phyloP scores from a whole-genome alignment of 2,797 vertebrate genomes.

The Phrynocephalus vlangalii region DNA sequence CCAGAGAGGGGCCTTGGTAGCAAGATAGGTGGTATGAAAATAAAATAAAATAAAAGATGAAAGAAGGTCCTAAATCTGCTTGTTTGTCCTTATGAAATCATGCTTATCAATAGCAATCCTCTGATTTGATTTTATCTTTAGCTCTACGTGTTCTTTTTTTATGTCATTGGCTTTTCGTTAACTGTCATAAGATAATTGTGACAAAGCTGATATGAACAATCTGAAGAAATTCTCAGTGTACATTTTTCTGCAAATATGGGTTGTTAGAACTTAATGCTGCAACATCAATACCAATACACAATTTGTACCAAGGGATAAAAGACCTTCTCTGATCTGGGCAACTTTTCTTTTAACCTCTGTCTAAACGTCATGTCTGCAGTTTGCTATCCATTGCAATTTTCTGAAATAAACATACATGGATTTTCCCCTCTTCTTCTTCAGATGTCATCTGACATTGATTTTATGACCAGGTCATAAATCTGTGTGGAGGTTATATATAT shows the following conservation, averaged over 20 bases:
- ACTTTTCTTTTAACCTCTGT: conserved; percentile 36
- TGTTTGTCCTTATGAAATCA: not conserved
- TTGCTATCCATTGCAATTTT: conserved; percentile 51
- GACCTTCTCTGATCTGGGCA: conserved; percentile 7
- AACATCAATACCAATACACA: conserved; percentile 28
- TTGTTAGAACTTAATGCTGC: conserved; percentile 22
- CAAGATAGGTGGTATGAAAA: too few relatives aligned
- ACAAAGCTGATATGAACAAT: not conserved
- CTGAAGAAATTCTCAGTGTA: conserved; percentile 13
- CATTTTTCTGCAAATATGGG: conserved; percentile 16
- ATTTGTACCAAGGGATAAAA: conserved; percentile 29
- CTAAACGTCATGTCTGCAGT: conserved; percentile 43
- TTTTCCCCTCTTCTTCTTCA: conserved; percentile 54
- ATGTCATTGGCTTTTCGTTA: not conserved
- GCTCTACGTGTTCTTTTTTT: conserved; percentile 3
- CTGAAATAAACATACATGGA: conserved; percentile 16
- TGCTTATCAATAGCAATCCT: not conserved
- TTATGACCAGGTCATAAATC: conserved; percentile 41
- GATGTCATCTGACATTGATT: conserved; percentile 18
- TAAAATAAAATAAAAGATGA: not conserved
- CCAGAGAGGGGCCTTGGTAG: too few relatives aligned
- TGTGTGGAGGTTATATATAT: not conserved
- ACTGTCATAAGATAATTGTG: conserved; percentile 23
- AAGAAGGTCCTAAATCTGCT: fast-evolving
- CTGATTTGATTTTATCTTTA: not conserved